These are phyloP conservation scores for Alectura lathami DNA, from an alignment of 2,113 vertebrate species.

Conservation along the genomic window DNA sequence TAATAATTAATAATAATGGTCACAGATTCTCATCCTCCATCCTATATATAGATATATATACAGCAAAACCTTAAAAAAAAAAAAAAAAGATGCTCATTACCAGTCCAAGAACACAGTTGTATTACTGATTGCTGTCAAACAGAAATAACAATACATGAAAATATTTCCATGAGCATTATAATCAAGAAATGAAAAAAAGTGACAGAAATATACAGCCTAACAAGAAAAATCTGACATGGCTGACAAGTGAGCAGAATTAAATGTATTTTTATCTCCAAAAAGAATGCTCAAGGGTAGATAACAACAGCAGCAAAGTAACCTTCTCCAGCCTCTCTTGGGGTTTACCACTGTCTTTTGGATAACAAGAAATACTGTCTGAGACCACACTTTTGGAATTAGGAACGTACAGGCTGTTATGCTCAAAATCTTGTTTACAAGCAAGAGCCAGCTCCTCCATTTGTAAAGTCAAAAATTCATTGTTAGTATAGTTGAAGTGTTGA, in stretches of 20 bases:
- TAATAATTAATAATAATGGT: neutral
- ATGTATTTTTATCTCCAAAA: neutral
- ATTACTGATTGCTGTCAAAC: slow-evolving; percentile 17
- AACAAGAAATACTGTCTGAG: neutral
- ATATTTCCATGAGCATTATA: neutral
- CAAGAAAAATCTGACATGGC: neutral
- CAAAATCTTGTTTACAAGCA: neutral
- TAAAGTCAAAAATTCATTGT: neutral
- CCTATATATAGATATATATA: neutral
- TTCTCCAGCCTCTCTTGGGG: neutral
- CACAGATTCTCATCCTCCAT: neutral
- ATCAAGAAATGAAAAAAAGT: slow-evolving; percentile 33
- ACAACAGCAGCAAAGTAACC: neutral
- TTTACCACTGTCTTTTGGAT: slow-evolving; percentile 3
- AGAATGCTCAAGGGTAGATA: neutral
- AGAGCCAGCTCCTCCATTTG: neutral
- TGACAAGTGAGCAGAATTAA: slow-evolving; percentile 34
- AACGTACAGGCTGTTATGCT: neutral
- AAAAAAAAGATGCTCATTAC: neutral
- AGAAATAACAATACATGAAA: neutral
- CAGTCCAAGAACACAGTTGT: neutral
- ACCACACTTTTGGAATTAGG: neutral
- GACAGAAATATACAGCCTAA: slow-evolving; percentile 15
- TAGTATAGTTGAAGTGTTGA: neutral
- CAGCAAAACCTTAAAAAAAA: neutral